These are phyloP conservation scores for Tinamus guttatus DNA, from an alignment of 2,113 vertebrate genomes.

Conservation along the genomic window DNA sequence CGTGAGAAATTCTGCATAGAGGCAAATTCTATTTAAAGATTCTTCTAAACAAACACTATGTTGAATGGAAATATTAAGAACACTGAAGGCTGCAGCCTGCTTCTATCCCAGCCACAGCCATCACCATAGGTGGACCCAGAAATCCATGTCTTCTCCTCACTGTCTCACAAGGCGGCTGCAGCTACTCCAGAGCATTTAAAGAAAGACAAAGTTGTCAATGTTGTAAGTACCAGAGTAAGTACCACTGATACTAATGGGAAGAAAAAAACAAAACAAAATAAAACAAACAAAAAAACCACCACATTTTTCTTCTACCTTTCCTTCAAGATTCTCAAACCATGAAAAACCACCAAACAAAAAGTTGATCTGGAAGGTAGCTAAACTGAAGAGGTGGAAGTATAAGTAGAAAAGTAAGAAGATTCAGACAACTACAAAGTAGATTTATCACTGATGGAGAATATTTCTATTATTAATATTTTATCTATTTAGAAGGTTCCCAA, in stretches of 20 bases:
- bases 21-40: background rate
- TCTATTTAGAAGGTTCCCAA: background rate
- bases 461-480: background rate
- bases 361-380: background rate
- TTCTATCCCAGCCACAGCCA: background rate
- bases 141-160: background rate
- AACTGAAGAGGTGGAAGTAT: background rate
- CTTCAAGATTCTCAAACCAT: background rate
- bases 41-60: background rate
- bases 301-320: background rate
- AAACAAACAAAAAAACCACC: no score
- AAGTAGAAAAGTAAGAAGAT: background rate
- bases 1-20: background rate
- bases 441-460: background rate
- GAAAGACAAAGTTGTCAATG: background rate
- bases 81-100: background rate
- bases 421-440: background rate
- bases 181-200: background rate
- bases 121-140: background rate
- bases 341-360: background rate
- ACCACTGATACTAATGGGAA: background rate
- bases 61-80: background rate
- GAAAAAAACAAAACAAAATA: background rate
- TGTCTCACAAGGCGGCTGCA: background rate
- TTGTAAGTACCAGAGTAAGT: background rate